Evolutionary conservation across 2,797 vertebrate genomes (phyloP).

Genomic region (Malacoraja senta): DNA sequence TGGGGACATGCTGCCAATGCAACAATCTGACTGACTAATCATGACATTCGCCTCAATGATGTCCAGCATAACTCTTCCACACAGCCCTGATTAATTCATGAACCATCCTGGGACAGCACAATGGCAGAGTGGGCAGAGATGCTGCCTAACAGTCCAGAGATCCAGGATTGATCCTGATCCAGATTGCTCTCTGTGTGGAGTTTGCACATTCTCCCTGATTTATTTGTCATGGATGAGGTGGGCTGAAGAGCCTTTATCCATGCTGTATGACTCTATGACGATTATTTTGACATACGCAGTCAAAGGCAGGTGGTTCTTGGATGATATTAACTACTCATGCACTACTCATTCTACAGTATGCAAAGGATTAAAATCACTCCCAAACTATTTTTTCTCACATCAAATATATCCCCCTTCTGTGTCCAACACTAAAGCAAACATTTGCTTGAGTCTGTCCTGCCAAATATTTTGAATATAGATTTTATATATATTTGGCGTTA

Average conservation of each 20-base stretch:
- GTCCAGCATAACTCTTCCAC: background rate
- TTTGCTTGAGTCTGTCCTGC: background rate
- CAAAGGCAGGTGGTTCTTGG: background rate
- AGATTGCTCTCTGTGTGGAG: too few relatives aligned
- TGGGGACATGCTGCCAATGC: too few relatives aligned
- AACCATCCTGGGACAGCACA: too few relatives aligned
- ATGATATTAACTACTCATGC: background rate
- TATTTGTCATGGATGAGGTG: too few relatives aligned
- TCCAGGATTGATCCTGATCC: too few relatives aligned
- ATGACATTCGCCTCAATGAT: background rate
- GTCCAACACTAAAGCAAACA: background rate
- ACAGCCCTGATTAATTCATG: too few relatives aligned
- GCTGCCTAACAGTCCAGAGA: too few relatives aligned
- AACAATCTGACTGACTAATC: background rate
- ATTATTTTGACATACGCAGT: background rate
- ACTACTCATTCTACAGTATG: background rate
- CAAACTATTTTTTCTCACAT: background rate
- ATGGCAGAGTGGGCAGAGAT: too few relatives aligned
- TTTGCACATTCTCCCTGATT: too few relatives aligned
- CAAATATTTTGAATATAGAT: background rate
- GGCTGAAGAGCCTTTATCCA: too few relatives aligned
- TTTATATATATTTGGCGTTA: background rate
- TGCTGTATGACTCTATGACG: too few relatives aligned
- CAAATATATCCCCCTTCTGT: background rate
- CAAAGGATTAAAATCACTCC: background rate